Evolutionary conservation across 2,797 vertebrate species (phyloP).

Genomic region (Sardinella longiceps): DNA sequence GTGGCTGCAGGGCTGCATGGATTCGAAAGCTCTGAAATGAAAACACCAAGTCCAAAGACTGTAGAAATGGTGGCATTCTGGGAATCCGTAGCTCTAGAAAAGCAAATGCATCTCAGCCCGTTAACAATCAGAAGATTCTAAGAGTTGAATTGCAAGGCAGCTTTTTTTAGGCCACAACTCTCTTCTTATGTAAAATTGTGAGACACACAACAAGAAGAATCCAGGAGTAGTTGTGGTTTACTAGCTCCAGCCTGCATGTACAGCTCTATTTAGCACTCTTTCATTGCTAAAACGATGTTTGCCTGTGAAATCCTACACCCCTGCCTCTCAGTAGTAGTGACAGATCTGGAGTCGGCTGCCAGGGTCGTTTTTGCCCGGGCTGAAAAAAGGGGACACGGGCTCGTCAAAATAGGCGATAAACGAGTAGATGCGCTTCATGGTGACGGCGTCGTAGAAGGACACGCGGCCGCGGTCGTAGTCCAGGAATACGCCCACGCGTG

Average conservation of each 20-base stretch:
- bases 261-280: background rate
- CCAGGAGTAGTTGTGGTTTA: background rate
- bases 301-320: too few relatives aligned
- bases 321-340: constrained; percentile 75
- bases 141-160: background rate
- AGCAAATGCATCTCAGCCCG: background rate
- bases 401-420: constrained; percentile 77
- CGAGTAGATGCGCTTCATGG: constrained; percentile 79
- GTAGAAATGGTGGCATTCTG: background rate
- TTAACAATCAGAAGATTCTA: background rate
- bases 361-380: constrained; percentile 80
- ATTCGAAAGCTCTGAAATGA: background rate
- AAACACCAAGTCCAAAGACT: background rate
- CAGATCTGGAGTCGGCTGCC: constrained; percentile 80
- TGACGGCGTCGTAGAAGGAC: constrained; percentile 79
- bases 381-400: constrained; percentile 80
- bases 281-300: background rate
- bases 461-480: constrained; percentile 80
- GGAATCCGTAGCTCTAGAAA: background rate
- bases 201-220: background rate
- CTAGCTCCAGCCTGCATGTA: background rate
- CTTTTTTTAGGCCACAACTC: background rate
- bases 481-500: constrained; percentile 77
- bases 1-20: background rate
- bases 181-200: background rate